phyloP scores from a whole-genome alignment of 2,888 invertebrate genomes.

The Caradrina clavipalpis region DNA sequence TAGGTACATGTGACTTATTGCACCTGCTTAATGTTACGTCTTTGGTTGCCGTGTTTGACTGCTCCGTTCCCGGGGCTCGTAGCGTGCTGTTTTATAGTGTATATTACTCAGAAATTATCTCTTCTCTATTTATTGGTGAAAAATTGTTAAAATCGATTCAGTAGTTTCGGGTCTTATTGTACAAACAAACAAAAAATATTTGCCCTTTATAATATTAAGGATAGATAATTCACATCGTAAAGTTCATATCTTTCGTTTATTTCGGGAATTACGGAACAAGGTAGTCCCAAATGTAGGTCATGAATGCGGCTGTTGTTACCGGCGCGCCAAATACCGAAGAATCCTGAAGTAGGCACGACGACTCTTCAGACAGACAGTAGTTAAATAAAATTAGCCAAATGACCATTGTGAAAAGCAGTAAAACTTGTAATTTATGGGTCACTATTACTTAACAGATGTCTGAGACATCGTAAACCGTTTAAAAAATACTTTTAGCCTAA shows the following conservation, averaged over 20 bases:
- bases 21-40: too few relatives aligned
- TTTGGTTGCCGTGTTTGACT: too few relatives aligned
- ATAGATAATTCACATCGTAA: slow-evolving; percentile 2
- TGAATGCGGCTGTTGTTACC: slow-evolving; percentile 59
- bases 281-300: slow-evolving; percentile 54
- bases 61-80: too few relatives aligned
- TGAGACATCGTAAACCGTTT: slow-evolving; percentile 62
- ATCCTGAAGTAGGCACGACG: slow-evolving; percentile 59
- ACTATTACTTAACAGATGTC: slow-evolving; percentile 61
- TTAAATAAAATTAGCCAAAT: slow-evolving; percentile 66
- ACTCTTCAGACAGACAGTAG: slow-evolving; percentile 63
- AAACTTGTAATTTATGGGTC: slow-evolving; percentile 71
- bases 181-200: too few relatives aligned
- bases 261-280: slow-evolving; percentile 34
- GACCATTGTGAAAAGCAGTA: slow-evolving; percentile 68
- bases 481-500: slow-evolving; percentile 49
- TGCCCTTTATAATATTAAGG: too few relatives aligned
- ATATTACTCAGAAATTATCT: too few relatives aligned
- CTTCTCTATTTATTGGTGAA: too few relatives aligned
- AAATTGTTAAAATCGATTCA: too few relatives aligned
- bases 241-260: slow-evolving; percentile 36
- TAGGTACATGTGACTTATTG: too few relatives aligned
- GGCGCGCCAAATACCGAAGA: slow-evolving; percentile 57
- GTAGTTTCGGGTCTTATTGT: too few relatives aligned
- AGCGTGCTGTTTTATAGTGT: too few relatives aligned